Base-by-base conservation (phyloP, 2,797 vertebrate species). In the Pseudotriccus pelzelni region DNA sequence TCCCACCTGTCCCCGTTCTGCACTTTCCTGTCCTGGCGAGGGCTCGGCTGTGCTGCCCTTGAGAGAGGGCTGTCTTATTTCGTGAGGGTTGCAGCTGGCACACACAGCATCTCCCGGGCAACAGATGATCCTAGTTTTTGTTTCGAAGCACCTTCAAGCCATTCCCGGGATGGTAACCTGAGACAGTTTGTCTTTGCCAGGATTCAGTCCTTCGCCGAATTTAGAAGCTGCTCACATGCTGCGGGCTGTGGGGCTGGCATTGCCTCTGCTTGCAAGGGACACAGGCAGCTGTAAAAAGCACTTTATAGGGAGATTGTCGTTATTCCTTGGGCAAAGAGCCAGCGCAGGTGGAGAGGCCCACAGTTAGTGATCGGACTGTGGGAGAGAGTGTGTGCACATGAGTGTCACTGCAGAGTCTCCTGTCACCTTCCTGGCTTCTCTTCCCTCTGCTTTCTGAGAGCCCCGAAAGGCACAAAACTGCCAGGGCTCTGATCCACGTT, bases 161-260 rank as follows among this genome's bases (percentile, higher is more conserved):
- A 10, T 80, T 90, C 88, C 46, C 3, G 46, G 83, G 73, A 4
- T 11, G 67, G 96, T 88, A 97, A 96, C 93, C 84, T 9, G 95
- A 97, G 87, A 91, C 91, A 43, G 34, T 41, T 75, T 23, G 50
- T 47, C 91, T 91, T 55, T 93, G 96, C 92, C 92, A 93, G 85
- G 44, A 11, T 69, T 95, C 79, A 75, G 85, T 66, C 79, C 91
- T 94, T 87, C 62, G 79, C 96, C 89, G 84, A 94, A 97, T 95
- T 97, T 97, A 96, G 96, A 94, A 97, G 92, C 83, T 78, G 87
- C 83, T 93, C 63, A 64, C 85, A 67, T 86, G 91, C 62, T 91
- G 73, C 1, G 5, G 70, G 88, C 72, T 76, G 14, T 53, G 8
- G 82, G 59, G 79, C 82, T 91, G 76, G 50, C 49, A 52, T 56